phyloP scores from a whole-genome alignment of 2,888 invertebrate genomes.

The Phorcus lineatus region DNA sequence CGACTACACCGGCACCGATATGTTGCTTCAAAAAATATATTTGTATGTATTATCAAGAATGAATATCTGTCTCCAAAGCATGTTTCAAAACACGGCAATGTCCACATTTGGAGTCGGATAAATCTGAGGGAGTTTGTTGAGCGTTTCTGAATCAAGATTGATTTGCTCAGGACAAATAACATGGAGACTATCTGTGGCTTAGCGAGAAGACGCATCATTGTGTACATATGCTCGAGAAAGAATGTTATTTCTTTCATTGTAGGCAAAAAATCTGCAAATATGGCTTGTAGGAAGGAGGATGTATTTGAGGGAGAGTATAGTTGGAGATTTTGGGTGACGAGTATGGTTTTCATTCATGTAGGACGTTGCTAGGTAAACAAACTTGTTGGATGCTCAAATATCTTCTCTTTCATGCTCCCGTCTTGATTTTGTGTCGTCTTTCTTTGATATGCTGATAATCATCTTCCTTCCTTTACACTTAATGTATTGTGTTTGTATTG shows the following conservation, averaged over 20 bases:
- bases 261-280: neutral
- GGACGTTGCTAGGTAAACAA: too few relatives aligned
- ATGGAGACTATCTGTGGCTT: neutral
- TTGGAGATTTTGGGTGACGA: too few relatives aligned
- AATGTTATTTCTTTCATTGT: constrained; percentile 1
- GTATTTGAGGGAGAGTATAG: too few relatives aligned
- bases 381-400: too few relatives aligned
- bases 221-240: neutral
- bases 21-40: neutral
- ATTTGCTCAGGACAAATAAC: neutral
- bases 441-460: too few relatives aligned
- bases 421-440: too few relatives aligned
- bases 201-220: neutral
- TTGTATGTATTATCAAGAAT: constrained; percentile 3
- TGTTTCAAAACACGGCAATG: neutral
- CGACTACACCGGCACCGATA: neutral
- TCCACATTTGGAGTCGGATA: neutral
- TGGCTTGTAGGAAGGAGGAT: neutral
- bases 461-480: too few relatives aligned
- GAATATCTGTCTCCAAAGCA: neutral
- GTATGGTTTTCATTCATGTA: too few relatives aligned
- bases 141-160: neutral
- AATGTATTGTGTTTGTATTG: too few relatives aligned
- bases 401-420: too few relatives aligned
- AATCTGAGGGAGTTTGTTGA: neutral